phyloP scores from a whole-genome alignment of 2,797 vertebrate genomes.

The Leptatherina wallacei region DNA sequence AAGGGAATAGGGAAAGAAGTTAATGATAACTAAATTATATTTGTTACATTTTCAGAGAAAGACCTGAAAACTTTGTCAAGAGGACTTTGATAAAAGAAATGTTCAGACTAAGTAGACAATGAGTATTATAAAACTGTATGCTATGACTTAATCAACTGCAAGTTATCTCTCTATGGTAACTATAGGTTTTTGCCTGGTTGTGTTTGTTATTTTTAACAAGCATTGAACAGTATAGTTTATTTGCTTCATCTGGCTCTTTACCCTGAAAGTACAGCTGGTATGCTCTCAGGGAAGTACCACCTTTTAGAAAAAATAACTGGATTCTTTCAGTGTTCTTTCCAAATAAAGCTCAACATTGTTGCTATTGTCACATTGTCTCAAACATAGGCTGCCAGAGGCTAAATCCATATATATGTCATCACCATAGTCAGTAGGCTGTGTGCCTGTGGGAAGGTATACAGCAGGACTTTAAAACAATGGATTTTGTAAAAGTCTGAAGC shows the following conservation, averaged over 20 bases:
- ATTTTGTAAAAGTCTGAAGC: conserved; percentile 26
- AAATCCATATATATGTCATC: conserved; percentile 69
- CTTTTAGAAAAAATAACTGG: neutral
- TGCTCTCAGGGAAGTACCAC: neutral
- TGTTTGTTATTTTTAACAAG: neutral
- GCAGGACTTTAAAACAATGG: conserved; percentile 63
- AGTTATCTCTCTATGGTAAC: too few species aligned
- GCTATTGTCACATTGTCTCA: conserved; percentile 66
- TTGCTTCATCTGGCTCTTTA: neutral
- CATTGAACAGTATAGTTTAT: neutral
- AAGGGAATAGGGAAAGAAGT: too few species aligned
- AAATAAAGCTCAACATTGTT: conserved; percentile 32
- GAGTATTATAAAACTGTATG: too few species aligned
- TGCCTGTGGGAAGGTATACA: conserved; percentile 15
- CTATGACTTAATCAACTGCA: too few species aligned
- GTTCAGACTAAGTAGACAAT: too few species aligned
- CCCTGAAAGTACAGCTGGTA: neutral
- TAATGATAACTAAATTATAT: too few species aligned
- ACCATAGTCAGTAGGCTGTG: conserved; percentile 32
- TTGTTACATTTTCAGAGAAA: too few species aligned
- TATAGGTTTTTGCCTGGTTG: too few species aligned
- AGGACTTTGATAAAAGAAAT: too few species aligned
- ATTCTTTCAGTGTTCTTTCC: conserved; percentile 24
- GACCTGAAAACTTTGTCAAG: too few species aligned
- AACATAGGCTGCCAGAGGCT: conserved; percentile 23